A percentile compares a stretch with the other conserved stretches of the same genome.
These are phyloP conservation scores for Trachelipus rathkii DNA, from an alignment of 1,140 invertebrate genomes.

Conservation along the genomic window DNA sequence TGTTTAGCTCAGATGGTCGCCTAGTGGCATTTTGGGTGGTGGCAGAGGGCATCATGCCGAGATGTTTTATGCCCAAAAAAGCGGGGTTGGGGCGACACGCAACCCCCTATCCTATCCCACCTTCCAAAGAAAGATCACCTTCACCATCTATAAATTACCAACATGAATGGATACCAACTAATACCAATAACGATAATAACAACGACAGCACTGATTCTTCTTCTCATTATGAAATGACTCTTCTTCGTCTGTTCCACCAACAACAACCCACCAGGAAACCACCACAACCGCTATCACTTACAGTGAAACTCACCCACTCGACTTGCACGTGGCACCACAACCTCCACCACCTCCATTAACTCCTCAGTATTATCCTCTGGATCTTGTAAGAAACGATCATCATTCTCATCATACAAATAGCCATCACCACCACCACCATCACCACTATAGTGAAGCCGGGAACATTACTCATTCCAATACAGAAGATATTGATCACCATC, in stretches of 20 bases:
- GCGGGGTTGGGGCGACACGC: slow-evolving; percentile 28
- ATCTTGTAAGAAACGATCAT: slow-evolving; percentile 2
- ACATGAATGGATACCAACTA: slow-evolving; percentile 29
- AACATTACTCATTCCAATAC: background rate
- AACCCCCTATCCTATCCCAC: slow-evolving; percentile 34
- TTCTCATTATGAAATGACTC: slow-evolving; percentile 34
- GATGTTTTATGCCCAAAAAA: slow-evolving; percentile 43
- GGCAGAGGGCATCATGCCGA: slow-evolving; percentile 30
- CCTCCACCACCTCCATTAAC: slow-evolving; percentile 10
- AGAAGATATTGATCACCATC: background rate
- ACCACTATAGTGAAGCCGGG: too few species aligned
- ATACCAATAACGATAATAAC: too few species aligned
- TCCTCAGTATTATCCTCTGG: slow-evolving; percentile 20
- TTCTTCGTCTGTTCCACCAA: slow-evolving; percentile 31
- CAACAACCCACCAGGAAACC: background rate
- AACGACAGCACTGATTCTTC: slow-evolving; percentile 21
- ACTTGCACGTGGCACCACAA: slow-evolving; percentile 30
- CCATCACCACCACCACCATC: background rate
- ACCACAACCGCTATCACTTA: background rate
- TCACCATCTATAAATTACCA: slow-evolving; percentile 26
- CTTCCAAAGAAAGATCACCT: slow-evolving; percentile 30
- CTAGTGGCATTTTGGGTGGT: slow-evolving; percentile 1
- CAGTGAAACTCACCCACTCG: slow-evolving; percentile 27
- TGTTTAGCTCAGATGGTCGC: slow-evolving; percentile 8
- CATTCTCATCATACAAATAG: background rate